Base-by-base conservation (phyloP, 1,140 invertebrate species). In the Drosophila ironensis region DNA sequence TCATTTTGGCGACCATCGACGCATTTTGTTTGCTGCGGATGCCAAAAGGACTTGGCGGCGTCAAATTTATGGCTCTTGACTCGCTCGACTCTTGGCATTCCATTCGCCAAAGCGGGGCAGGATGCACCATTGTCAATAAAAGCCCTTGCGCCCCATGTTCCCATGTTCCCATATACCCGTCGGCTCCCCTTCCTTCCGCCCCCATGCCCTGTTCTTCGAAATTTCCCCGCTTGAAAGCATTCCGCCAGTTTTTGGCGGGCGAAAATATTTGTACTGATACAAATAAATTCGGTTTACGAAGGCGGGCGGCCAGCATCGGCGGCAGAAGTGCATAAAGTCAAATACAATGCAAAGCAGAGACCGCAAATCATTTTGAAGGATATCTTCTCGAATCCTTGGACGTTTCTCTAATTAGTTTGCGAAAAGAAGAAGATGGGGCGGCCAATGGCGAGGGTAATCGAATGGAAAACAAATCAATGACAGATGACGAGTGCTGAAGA, bases 21-120 rank as follows among this genome's bases (percentile, higher is more conserved):
- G 64, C 64, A 68, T 56, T 68, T 68, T 68, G 64, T 68, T 68
- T 68, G 61, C 63, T 47, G 19, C 25, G 61, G 48, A 68, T 67
- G 63, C 63, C 64, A 68, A 67, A 56, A 68, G 64, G 63, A 67
- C 63, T 67, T 68, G 33, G 41, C 63, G 64, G 64, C 64, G 61
- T 68, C 64, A 68, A 68, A 68, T 68, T 68, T 68, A 68, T 68
- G 64, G 63, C 48, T 24, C 48, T 67, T 68, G 50, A 68, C 64
- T 28, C 30, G 25, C 28, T 46, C 48, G 30, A 53, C 48, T 66
- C 61, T 66, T 66, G 59, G 60, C 61, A 66, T 63, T 66, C 59
- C 60, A 37, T 12, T 24, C n/a, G 30, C 30, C 30, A 33, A 33
- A 33, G 45, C 41, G 41, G 33, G n/a, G 20, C 33, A 41, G 20